Evolutionary conservation across 2,113 vertebrate genomes (phyloP), one percentile per base, ranked within the genome.

Genomic region (Hippocampus zosterae): DNA sequence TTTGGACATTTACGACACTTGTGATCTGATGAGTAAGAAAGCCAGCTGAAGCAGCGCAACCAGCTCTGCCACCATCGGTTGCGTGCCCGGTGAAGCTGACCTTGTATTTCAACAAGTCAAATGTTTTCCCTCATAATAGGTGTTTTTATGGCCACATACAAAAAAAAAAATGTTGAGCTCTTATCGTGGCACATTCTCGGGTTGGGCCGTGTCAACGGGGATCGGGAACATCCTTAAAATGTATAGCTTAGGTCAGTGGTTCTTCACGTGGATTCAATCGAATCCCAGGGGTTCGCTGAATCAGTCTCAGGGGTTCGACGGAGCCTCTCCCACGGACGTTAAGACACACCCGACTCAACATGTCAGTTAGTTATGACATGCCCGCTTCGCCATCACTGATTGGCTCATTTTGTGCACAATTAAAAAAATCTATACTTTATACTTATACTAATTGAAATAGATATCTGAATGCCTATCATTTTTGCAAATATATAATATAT

Each of bases 1-100:
- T 72, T 67, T 71, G 69, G 40, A 74, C 77, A 69, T 70, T 76
- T 56, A 69, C 69, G 70, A 41, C 70, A 55, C 80, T 82, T 40
- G 74, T 82, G 76, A 84, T 88, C 82, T 79, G 80, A 88, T 83
- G 81, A 85, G 81, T 80, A 85, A 82, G 69, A 83, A 74, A 71
- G 74, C 73, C 70, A 73, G 44, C 69, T 66, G 42, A 64, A 76
- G 64, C 70, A 69, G 71, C 77, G 71, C 69, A 75, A 64, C 75
- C 69, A 76, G 53, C 77, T 70, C 65, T 60, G 40, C 62, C 65
- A 8, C 71, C 64, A 42, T 10, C 11, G 48, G 71, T 79, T 77
- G 79, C 66, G 52, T 19, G 75, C 80, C 76, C 80, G 78, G 78
- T 81, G 76, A 72, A 77, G 75, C 79, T 84, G 85, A 83, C 82